Percentiles rank a stretch among this genome's conserved stretches.
phyloP scores from a whole-genome alignment of 2,888 invertebrate species.

The Melipona beecheii region DNA sequence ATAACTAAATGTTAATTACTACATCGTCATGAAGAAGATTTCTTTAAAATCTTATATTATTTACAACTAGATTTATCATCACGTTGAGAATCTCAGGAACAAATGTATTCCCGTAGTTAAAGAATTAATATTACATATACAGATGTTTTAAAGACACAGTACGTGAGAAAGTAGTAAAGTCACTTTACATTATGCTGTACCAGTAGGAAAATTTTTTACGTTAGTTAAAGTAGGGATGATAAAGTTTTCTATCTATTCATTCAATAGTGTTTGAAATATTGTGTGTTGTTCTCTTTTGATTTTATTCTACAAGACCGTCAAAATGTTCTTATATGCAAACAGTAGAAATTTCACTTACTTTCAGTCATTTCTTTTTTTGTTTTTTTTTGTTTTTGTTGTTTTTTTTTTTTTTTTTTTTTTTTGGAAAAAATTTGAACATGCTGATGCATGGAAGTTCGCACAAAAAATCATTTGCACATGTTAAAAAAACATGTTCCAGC shows the following conservation, averaged over 20 bases:
- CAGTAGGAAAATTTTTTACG: conserved; percentile 28
- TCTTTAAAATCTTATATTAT: conserved; percentile 58
- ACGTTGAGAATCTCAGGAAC: conserved; percentile 41
- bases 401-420: neutral
- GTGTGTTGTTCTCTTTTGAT: conserved; percentile 37
- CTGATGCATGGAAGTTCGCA: conserved; percentile 49
- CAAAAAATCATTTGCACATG: conserved; percentile 49
- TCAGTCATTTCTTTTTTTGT: conserved; percentile 40
- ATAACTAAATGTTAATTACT: conserved; percentile 52
- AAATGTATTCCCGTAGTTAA: conserved; percentile 39
- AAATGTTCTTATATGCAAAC: conserved; percentile 41
- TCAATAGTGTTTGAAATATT: conserved; percentile 32
- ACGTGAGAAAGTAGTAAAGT: conserved; percentile 50
- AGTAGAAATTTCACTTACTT: conserved; percentile 66
- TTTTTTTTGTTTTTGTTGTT: no score
- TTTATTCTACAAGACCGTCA: conserved; percentile 30
- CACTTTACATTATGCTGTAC: conserved; percentile 47
- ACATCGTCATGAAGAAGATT: conserved; percentile 46
- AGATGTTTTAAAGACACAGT: conserved; percentile 50
- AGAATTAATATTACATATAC: conserved; percentile 41
- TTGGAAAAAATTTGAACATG: conserved; percentile 53
- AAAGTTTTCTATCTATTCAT: conserved; percentile 27
- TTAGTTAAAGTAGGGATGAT: conserved; percentile 33
- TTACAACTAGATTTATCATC: conserved; percentile 48
- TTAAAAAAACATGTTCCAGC: conserved; percentile 55